phyloP scores from a whole-genome alignment of 2,113 vertebrate species.

The Pygoscelis antarcticus region DNA sequence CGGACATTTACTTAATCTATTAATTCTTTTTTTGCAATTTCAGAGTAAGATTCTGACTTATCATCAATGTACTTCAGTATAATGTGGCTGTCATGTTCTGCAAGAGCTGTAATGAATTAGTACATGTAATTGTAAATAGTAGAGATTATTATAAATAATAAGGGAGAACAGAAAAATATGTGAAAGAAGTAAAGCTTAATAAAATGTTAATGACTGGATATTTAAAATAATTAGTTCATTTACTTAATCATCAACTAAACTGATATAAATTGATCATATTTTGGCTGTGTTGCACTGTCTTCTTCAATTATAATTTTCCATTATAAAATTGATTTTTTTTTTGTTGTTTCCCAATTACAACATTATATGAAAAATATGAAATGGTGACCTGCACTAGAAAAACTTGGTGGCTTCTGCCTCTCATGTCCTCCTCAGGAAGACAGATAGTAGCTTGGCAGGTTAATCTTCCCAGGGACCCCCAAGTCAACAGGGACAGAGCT shows the following conservation, averaged over 20 bases:
- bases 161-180: background rate
- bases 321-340: background rate
- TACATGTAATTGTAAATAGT: background rate
- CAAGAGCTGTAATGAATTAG: background rate
- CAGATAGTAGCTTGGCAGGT: background rate
- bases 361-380: background rate
- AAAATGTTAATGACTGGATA: background rate
- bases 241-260: background rate
- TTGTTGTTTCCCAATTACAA: background rate
- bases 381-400: background rate
- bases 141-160: background rate
- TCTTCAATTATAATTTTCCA: background rate
- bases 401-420: background rate
- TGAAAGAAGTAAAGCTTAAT: background rate
- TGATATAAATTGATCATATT: background rate
- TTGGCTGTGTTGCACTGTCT: background rate
- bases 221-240: conserved; percentile 5
- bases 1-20: background rate
- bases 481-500: background rate
- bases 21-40: background rate
- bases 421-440: background rate
- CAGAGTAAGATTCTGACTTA: background rate
- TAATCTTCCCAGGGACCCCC: background rate
- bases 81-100: background rate
- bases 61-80: background rate